Base-by-base conservation (phyloP, 2,113 vertebrate species). In the Leucoraja erinaceus region DNA sequence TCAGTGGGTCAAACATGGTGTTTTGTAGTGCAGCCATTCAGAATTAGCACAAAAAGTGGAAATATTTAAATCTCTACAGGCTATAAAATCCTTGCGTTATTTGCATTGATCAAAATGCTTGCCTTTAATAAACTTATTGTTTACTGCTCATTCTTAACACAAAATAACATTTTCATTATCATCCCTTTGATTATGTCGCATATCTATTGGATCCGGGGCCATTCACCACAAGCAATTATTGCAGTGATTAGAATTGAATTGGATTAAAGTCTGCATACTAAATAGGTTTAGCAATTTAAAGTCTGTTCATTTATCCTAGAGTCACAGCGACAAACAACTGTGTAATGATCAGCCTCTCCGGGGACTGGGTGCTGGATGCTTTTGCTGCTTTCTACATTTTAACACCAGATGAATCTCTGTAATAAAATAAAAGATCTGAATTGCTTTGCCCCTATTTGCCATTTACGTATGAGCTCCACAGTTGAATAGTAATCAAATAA, bases 241-340 rank as follows among this genome's bases (percentile, higher is more conserved):
- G 25, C 59, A 88, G 83, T 88, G 83, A 88, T 88, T 63, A 88
- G 25, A 88, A 59, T 77, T 88, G 83, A 88, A 88, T 88, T 88
- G 83, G 28, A 88, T 88, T 88, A 63, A 63, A 31, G 28, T 16
- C 28, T 63, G 83, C 83, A 63, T 63, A 88, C 59, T 18, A 88
- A 63, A 88, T 88, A 63, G 83, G 11, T n/a, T 88, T 63, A 88
- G n/a, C 63, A 63, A 88, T 88, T 86, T 88, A 63, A 63, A 61
- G 28, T 66, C 83, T 66, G 83, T 63, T 88, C 83, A 31, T 66
- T 88, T 88, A 31, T 18, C 14, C 31, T 16, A 63, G 28, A 56
- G 83, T n/a, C n/a, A 88, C 83, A 66, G 31, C 56, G n/a, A 88
- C n/a, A 88, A 66, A 63, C 59, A 88, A 88, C 28, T 25, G 25